Evolutionary conservation across 2,888 invertebrate species (phyloP), one percentile per base, ranked within the genome.

Genomic region (Fabriciana adippe): DNA sequence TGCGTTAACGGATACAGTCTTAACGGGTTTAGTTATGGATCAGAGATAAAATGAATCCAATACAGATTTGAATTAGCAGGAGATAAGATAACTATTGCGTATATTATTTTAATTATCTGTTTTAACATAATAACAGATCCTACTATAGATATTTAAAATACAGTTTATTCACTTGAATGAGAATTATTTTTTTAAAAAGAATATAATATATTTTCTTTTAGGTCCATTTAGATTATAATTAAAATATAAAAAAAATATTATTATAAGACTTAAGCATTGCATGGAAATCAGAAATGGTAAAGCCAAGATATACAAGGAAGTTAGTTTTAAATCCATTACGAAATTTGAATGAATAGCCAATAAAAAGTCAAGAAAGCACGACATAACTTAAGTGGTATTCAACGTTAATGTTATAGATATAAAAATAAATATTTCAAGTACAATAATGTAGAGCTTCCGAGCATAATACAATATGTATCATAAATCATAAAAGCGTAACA

Each of bases 1-100:
- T 74, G 78, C 77, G 81, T 79, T 74, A 79, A 80, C 74, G 73
- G 74, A 82, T 26, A 67, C 69, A 67, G 67, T 66, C 67, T 63
- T 64, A 69, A 72, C 68, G 68, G 70, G 68, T 67, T 72, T 67
- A 72, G 72, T 68, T 60, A 73, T 73, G 67, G 66, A 68, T 67
- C 65, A 72, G 13, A 69, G 54, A 69, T 69, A 51, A 67, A 51
- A 55, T 67, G 54, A 60, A 60, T 67, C 60, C 31, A 55, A 51
- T 50, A 47, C 5, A 55, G n/a, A 35, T 35, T 54, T 48, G 14
- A 35, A 45, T 15, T 16, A 2, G 18, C 45, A 16, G 6, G 6
- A 31, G 15, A 50, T 1, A 8, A 6, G 16, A 51, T 51, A 51
- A 41, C 11, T 55, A 3, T 13, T 6, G 21, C 21, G 35, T 47